Evolutionary conservation across 2,113 vertebrate genomes (phyloP).

Genomic region (Hypocryptadius cinnamomeus): DNA sequence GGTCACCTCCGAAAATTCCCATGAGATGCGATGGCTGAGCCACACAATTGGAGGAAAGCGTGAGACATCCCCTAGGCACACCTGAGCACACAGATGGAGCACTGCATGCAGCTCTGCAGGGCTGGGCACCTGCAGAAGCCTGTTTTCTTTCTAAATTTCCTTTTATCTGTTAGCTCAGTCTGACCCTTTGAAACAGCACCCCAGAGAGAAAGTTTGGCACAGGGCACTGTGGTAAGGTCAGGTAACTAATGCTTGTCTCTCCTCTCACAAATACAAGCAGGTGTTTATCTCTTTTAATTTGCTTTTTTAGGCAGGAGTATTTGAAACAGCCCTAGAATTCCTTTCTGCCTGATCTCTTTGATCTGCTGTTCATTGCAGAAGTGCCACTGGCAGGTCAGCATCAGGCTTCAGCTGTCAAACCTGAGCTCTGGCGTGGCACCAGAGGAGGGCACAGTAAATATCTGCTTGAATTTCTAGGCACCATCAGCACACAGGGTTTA

Average conservation of each 20-base stretch:
- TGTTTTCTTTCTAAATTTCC: conserved; percentile 10
- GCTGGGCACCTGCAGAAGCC: not conserved
- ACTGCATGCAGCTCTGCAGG: not conserved
- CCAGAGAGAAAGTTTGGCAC: not conserved
- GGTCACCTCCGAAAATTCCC: not conserved
- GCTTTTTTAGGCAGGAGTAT: not conserved
- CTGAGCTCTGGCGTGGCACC: not conserved
- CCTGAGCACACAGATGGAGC: conserved; percentile 34
- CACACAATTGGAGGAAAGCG: conserved; percentile 6
- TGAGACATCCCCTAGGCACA: not conserved
- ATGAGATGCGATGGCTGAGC: not conserved
- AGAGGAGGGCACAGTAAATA: not conserved
- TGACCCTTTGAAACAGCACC: not conserved
- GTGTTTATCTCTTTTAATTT: not conserved
- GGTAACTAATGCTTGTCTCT: not conserved
- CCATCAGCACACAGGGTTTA: accelerated
- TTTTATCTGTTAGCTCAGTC: not conserved
- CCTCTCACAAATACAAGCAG: not conserved
- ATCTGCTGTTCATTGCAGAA: not conserved
- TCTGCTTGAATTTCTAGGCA: not conserved
- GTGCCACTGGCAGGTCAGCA: not conserved
- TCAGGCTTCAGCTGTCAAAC: not conserved
- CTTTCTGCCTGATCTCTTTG: not conserved
- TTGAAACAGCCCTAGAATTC: not conserved
- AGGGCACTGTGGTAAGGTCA: not conserved